phyloP scores from a whole-genome alignment of 2,888 invertebrate genomes.

The Eutolmus rufibarbis region DNA sequence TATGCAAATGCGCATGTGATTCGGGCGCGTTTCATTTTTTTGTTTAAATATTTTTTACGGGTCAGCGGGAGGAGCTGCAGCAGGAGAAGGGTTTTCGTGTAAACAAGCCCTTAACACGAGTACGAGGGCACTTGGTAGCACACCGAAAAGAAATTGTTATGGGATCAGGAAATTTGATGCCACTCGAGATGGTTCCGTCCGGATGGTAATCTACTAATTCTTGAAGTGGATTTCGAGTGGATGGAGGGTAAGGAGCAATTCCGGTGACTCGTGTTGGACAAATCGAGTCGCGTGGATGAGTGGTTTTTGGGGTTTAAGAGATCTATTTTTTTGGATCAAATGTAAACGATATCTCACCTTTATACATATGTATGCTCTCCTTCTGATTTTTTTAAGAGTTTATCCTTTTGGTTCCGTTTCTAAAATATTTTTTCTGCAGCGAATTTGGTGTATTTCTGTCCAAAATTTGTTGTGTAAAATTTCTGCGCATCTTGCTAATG shows the following conservation, averaged over 20 bases:
- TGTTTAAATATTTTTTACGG: background rate
- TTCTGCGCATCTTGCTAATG: no score
- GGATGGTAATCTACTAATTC: conserved; percentile 29
- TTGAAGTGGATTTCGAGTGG: conserved; percentile 13
- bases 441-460: no score
- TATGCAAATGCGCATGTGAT: conserved; percentile 29
- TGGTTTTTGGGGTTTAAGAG: background rate
- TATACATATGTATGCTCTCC: no score
- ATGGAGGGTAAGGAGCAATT: background rate
- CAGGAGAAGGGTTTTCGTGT: conserved; percentile 24
- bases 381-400: no score
- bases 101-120: conserved; percentile 31
- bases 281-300: background rate
- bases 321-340: background rate
- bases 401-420: no score
- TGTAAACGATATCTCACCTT: background rate
- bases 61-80: background rate
- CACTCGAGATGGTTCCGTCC: background rate
- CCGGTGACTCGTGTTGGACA: background rate
- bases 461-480: no score
- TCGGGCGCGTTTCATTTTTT: background rate
- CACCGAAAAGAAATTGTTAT: background rate
- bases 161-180: conserved; percentile 33
- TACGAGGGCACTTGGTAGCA: background rate
- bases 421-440: no score